Evolutionary conservation across 2,113 vertebrate species (phyloP).

Genomic region (Oreocharis arfaki): DNA sequence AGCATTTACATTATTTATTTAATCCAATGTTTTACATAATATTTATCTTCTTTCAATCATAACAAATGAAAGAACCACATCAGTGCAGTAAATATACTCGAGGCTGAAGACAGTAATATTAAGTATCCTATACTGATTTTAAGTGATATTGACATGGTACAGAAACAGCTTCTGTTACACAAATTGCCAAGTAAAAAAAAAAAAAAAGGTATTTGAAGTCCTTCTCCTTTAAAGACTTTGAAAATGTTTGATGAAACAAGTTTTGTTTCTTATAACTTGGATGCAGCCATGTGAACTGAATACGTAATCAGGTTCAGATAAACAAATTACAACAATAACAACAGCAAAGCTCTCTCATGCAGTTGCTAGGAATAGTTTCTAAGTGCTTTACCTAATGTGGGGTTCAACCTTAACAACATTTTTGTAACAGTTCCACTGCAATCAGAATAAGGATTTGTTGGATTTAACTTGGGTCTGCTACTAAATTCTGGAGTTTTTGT

Average conservation of each 20-base stretch:
- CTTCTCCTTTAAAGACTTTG: not conserved
- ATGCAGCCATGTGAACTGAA: not conserved
- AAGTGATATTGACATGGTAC: not conserved
- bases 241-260: not conserved
- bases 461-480: not conserved
- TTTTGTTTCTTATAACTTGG: not conserved
- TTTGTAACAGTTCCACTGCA: not conserved
- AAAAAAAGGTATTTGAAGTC: not conserved
- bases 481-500: not conserved
- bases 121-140: not conserved
- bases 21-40: not conserved
- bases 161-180: not conserved
- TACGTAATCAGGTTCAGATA: not conserved
- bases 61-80: not conserved
- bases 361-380: not conserved
- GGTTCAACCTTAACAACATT: not conserved
- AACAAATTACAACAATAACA: not conserved
- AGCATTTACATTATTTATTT: not conserved
- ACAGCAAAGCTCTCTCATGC: not conserved
- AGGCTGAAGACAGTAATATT: not conserved
- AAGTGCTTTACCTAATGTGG: not conserved
- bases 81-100: not conserved
- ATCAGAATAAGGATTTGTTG: not conserved
- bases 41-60: not conserved
- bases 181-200: not conserved